These are phyloP conservation scores for Sclerurus mexicanus DNA, from an alignment of 2,113 vertebrate genomes.

Conservation along the genomic window DNA sequence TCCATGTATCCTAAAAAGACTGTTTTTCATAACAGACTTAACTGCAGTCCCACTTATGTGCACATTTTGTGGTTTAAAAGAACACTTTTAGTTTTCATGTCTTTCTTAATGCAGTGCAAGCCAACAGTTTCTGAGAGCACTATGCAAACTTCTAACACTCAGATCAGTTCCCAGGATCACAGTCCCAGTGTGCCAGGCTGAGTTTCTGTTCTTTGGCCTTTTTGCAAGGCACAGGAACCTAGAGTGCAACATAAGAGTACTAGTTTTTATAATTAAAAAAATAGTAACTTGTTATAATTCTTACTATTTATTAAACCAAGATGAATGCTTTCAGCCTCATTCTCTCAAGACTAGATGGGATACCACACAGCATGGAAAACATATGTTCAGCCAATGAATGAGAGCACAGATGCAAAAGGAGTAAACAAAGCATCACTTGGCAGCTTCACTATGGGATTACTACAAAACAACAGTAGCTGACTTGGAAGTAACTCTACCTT, in stretches of 20 bases:
- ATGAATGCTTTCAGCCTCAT: neutral
- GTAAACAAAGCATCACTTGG: neutral
- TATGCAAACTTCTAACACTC: neutral
- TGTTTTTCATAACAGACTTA: neutral
- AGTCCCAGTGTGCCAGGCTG: neutral
- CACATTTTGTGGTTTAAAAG: neutral
- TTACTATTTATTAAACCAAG: neutral
- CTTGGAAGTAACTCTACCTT: neutral
- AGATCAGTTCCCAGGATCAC: neutral
- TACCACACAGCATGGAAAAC: neutral
- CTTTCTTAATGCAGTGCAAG: neutral
- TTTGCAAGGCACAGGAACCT: neutral
- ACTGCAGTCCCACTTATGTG: neutral
- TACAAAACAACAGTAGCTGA: neutral
- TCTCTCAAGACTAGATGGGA: neutral
- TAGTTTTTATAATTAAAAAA: neutral
- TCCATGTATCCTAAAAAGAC: neutral
- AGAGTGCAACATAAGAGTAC: neutral
- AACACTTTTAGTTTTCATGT: neutral
- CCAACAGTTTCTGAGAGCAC: neutral
- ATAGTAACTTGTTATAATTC: neutral
- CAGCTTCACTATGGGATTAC: neutral
- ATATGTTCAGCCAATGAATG: neutral
- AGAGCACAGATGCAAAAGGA: neutral
- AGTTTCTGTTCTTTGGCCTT: neutral